A percentile compares a stretch with the other conserved stretches of the same genome.
These are phyloP conservation scores for Crioceris asparagi DNA, from an alignment of 2,888 invertebrate genomes.

Conservation along the genomic window DNA sequence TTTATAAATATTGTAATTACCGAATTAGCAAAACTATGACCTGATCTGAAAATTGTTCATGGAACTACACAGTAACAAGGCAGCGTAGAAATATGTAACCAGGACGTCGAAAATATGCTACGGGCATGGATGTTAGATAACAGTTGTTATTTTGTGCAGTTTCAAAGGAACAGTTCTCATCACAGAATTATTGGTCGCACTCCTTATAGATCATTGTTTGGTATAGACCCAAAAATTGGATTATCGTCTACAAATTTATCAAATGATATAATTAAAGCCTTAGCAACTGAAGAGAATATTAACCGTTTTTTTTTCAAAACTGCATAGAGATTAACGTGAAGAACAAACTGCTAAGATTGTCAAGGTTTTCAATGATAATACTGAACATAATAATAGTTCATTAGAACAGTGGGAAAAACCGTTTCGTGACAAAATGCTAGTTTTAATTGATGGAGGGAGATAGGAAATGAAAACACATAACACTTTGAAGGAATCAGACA, in stretches of 20 bases:
- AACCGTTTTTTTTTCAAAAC: too few species aligned
- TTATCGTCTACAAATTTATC: slow-evolving; percentile 13
- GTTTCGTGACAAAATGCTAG: too few species aligned
- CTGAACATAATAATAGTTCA: too few species aligned
- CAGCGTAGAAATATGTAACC: slow-evolving; percentile 20
- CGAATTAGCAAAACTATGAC: slow-evolving; percentile 19
- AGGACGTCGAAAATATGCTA: slow-evolving; percentile 28
- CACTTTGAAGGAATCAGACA: slow-evolving; percentile 1
- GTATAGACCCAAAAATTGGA: slow-evolving; percentile 19
- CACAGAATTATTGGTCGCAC: slow-evolving; percentile 20
- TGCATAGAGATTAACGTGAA: too few species aligned
- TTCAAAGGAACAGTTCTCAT: slow-evolving; percentile 18
- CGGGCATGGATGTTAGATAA: slow-evolving; percentile 23
- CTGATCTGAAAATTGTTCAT: slow-evolving; percentile 21
- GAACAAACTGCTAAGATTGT: too few species aligned
- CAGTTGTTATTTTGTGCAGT: slow-evolving; percentile 21
- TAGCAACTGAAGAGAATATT: slow-evolving; percentile 3
- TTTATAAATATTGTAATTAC: slow-evolving; percentile 20
- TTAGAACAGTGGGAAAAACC: too few species aligned
- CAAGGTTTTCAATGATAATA: too few species aligned
- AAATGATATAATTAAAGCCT: slow-evolving; percentile 5
- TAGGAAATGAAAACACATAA: too few species aligned
- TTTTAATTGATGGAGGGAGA: background rate
- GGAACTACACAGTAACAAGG: slow-evolving; percentile 21
- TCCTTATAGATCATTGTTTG: slow-evolving; percentile 23